These are phyloP conservation scores for Sarcophilus harrisii DNA, from an alignment of 2,797 vertebrate species.

Conservation along the genomic window DNA sequence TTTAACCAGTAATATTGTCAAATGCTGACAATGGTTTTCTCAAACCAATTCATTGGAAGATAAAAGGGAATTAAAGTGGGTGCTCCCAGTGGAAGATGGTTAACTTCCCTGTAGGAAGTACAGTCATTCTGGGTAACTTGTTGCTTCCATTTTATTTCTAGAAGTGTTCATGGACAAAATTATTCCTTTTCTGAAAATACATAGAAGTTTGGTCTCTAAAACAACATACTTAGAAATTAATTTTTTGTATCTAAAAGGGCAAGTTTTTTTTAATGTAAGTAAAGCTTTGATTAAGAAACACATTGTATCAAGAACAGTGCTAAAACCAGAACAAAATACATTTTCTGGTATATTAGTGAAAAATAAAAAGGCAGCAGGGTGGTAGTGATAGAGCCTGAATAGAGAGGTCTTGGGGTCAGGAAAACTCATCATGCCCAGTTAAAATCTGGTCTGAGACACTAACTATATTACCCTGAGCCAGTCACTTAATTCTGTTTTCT, in stretches of 20 bases:
- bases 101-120: slow-evolving; percentile 59
- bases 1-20: background rate
- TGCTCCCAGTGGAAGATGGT: slow-evolving; percentile 68
- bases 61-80: slow-evolving; percentile 52
- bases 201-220: slow-evolving; percentile 26
- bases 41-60: slow-evolving; percentile 51
- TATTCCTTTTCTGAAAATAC: slow-evolving; percentile 42
- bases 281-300: slow-evolving; percentile 19
- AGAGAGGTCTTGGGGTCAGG: background rate
- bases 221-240: slow-evolving; percentile 30
- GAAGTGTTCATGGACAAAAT: slow-evolving; percentile 50
- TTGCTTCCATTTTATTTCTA: slow-evolving; percentile 58
- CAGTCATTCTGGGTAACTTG: slow-evolving; percentile 50
- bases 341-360: background rate
- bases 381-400: background rate
- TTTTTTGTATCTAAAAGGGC: slow-evolving; percentile 23
- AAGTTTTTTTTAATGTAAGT: slow-evolving; percentile 26
- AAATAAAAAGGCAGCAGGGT: background rate
- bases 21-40: slow-evolving; percentile 36
- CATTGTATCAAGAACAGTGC: background rate
- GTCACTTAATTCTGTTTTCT: background rate
- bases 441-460: background rate
- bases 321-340: background rate
- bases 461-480: background rate
- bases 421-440: background rate